phyloP scores from a whole-genome alignment of 2,888 invertebrate genomes.

The Metopia argyrocephala region DNA sequence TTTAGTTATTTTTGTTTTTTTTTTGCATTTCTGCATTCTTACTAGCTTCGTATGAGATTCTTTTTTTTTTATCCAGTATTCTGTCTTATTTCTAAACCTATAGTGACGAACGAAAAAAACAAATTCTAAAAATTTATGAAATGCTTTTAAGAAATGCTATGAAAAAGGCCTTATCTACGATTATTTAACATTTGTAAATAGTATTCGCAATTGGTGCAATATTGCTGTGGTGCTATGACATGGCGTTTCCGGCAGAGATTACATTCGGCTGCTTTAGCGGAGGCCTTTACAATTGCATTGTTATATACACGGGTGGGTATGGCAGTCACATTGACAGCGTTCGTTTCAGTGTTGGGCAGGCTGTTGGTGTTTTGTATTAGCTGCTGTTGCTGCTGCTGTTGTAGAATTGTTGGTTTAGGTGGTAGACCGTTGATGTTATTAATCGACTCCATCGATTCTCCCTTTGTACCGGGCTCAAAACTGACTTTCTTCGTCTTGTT shows the following conservation, averaged over 20 bases:
- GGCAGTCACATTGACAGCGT: conserved; percentile 73
- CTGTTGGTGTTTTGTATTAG: conserved; percentile 45
- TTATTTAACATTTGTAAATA: conserved; percentile 86
- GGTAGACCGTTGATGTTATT: conserved; percentile 59
- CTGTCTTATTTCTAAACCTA: background rate
- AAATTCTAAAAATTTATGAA: background rate
- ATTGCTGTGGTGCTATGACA: conserved; percentile 87
- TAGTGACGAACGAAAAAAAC: background rate
- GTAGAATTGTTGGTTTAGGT: conserved; percentile 65
- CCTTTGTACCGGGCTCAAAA: conserved; percentile 86
- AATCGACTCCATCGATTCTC: conserved; percentile 78
- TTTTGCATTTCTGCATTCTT: conserved; percentile 30
- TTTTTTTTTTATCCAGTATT: conserved; percentile 16
- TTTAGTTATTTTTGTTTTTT: background rate
- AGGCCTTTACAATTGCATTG: conserved; percentile 79
- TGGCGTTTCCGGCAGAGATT: conserved; percentile 92
- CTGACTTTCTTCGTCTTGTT: conserved; percentile 84
- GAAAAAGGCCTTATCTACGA: conserved; percentile 72
- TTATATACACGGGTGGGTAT: conserved; percentile 79
- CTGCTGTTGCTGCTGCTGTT: conserved; percentile 66
- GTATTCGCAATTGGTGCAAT: conserved; percentile 94
- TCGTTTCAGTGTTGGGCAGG: conserved; percentile 53
- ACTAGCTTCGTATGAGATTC: conserved; percentile 64
- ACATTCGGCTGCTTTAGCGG: conserved; percentile 84
- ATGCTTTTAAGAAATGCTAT: background rate